Evolutionary conservation across 2,797 vertebrate species (phyloP).

Genomic region (Sebastes iracundus): DNA sequence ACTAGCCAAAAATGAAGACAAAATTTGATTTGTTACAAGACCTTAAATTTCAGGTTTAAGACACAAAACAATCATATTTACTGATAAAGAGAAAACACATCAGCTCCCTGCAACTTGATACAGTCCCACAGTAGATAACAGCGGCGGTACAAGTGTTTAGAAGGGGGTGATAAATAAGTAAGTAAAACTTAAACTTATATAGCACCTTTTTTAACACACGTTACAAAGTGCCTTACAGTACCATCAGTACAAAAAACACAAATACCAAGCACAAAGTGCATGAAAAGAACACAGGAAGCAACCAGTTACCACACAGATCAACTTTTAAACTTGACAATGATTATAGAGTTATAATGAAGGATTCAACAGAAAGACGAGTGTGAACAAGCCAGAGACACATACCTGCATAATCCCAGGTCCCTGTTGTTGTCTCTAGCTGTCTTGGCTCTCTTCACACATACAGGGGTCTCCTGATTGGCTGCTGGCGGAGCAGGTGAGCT

Average conservation of each 20-base stretch:
- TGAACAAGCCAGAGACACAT: constrained; percentile 23
- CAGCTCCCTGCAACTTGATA: neutral
- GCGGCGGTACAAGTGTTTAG: neutral
- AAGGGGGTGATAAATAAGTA: neutral
- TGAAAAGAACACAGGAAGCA: neutral
- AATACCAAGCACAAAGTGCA: no score
- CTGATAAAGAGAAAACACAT: neutral
- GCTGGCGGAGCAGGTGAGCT: constrained; percentile 68
- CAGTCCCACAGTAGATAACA: neutral
- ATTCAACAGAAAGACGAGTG: constrained; percentile 25
- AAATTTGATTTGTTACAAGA: neutral
- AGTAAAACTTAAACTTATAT: no score
- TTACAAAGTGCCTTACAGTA: no score
- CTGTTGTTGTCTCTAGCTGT: constrained; percentile 91
- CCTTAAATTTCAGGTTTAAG: neutral
- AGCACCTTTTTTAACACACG: no score
- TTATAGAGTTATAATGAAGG: neutral
- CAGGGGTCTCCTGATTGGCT: constrained; percentile 88
- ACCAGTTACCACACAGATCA: neutral
- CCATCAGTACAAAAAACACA: no score
- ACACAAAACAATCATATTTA: neutral
- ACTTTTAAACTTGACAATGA: neutral
- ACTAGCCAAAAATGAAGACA: neutral
- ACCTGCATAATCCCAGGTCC: constrained; percentile 96
- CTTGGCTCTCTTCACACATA: constrained; percentile 91